Conservation (phyloP, 2,113 vertebrate species). For the Bos indicus region DNA sequence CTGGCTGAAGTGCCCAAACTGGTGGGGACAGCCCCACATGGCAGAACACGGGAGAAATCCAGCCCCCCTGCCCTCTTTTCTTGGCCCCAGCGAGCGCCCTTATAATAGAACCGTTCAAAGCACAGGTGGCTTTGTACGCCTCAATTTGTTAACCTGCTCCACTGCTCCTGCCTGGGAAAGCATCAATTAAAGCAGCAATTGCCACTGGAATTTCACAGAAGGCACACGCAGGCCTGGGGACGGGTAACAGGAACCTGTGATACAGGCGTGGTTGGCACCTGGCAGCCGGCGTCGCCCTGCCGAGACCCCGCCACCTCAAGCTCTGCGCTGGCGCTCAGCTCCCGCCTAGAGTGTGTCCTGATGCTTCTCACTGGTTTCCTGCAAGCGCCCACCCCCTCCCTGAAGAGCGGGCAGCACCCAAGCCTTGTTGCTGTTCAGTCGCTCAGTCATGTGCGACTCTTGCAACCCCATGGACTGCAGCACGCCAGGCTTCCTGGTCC, state of each 20-base stretch:
- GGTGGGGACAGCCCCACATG: not conserved
- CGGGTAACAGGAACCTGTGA: fast-evolving
- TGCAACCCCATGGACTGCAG: not conserved
- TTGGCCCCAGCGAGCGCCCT: fast-evolving
- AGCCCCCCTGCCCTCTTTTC: fast-evolving
- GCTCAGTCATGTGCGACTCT: not conserved
- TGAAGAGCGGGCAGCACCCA: not conserved
- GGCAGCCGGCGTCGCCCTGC: fast-evolving
- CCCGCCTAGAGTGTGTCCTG: too few relatives aligned
- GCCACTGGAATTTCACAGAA: not conserved
- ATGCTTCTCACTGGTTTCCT: not conserved
- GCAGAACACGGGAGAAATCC: not conserved
- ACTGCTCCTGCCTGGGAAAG: not conserved
- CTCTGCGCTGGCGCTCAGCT: not conserved
- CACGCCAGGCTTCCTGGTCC: not conserved
- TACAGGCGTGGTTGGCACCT: fast-evolving
- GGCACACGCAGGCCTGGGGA: not conserved
- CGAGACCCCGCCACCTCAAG: not conserved
- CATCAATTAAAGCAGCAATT: not conserved
- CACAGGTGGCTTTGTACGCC: not conserved
- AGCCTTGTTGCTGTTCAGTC: not conserved
- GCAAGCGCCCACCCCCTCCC: fast-evolving
- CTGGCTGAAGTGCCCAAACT: not conserved
- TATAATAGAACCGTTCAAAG: not conserved
- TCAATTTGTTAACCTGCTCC: fast-evolving